These are phyloP conservation scores for Danaus chrysippus DNA, from an alignment of 2,888 invertebrate species.

Conservation along the genomic window DNA sequence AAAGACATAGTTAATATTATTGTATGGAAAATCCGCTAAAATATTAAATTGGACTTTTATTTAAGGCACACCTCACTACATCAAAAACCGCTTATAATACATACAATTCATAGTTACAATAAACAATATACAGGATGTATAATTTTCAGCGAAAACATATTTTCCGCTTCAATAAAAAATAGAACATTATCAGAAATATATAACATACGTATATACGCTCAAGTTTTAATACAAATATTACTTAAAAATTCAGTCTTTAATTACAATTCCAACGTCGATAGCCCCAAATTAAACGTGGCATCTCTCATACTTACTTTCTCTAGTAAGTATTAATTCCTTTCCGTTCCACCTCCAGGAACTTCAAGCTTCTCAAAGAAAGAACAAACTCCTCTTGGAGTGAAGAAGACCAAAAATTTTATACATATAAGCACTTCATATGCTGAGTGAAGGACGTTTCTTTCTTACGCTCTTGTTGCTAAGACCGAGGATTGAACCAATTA, in stretches of 20 bases:
- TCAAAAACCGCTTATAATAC: not conserved
- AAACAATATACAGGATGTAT: not conserved
- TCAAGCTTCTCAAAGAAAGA: conserved; percentile 49
- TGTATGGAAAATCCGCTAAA: conserved; percentile 2
- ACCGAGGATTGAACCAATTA: conserved; percentile 87
- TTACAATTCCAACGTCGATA: not conserved
- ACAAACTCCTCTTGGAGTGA: conserved; percentile 71
- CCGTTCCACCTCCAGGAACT: conserved; percentile 27
- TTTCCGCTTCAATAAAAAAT: not conserved
- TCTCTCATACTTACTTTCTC: conserved; percentile 1
- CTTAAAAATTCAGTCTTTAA: conserved; percentile 1
- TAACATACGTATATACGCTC: too few species aligned
- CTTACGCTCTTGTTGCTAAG: conserved; percentile 87
- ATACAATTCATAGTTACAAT: not conserved
- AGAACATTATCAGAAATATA: not conserved
- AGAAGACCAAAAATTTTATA: conserved; percentile 50
- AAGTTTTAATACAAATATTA: not conserved
- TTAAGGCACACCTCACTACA: not conserved
- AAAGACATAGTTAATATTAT: not conserved
- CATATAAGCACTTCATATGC: conserved; percentile 79
- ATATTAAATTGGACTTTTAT: conserved; percentile 6
- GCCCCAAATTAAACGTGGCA: too few species aligned
- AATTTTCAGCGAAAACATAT: not conserved
- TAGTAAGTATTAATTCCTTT: conserved; percentile 9
- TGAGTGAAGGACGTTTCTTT: conserved; percentile 87